These are phyloP conservation scores for Muricea muricata DNA, from an alignment of 92 coral and sea anemone genomes.

Conservation along the genomic window DNA sequence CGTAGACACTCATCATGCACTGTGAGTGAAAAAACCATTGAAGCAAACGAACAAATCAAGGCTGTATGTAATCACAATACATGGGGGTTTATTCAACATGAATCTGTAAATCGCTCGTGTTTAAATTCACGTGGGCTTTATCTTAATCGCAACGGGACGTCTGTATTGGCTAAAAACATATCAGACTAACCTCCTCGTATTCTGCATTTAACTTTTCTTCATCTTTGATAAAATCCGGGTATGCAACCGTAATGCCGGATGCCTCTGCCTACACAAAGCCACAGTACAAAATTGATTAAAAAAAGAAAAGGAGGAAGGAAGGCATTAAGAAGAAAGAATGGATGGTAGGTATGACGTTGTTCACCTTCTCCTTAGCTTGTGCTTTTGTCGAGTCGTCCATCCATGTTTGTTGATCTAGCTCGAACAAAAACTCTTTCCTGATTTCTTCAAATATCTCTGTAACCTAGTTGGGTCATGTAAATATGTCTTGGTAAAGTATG, in stretches of 20 bases:
- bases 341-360: not conserved
- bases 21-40: not conserved
- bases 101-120: not conserved
- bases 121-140: not conserved
- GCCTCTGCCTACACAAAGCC: slow-evolving; percentile 12
- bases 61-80: not conserved
- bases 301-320: not conserved
- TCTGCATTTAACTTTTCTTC: slow-evolving; percentile 35
- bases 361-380: slow-evolving; percentile 34
- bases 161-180: not conserved
- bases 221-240: slow-evolving; percentile 32
- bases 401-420: slow-evolving; percentile 27
- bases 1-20: not conserved
- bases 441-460: slow-evolving; percentile 45
- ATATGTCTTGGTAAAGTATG: too few species aligned
- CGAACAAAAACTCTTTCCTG: slow-evolving; percentile 1
- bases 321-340: not conserved
- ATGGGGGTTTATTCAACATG: not conserved
- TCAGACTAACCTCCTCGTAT: slow-evolving; percentile 17
- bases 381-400: slow-evolving; percentile 28
- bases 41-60: not conserved
- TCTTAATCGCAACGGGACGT: not conserved
- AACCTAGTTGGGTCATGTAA: too few species aligned
- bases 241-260: not conserved
- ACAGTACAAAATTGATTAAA: not conserved